phyloP scores from a whole-genome alignment of 2,113 vertebrate species.

The Trematocara stigmaticum region DNA sequence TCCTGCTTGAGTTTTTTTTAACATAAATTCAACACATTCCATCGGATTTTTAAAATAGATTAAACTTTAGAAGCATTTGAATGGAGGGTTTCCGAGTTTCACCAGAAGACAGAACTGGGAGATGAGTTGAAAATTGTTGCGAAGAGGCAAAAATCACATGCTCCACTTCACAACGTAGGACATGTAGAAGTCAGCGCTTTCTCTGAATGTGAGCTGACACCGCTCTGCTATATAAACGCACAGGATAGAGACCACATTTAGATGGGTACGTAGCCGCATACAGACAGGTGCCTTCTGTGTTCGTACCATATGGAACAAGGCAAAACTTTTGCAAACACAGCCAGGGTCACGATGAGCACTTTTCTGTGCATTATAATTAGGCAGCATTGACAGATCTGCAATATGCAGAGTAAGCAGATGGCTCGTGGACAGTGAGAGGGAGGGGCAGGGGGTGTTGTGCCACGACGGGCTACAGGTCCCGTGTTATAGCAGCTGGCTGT shows the following conservation, averaged over 20 bases:
- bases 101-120: not conserved
- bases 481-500: constrained; percentile 38
- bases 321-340: constrained; percentile 32
- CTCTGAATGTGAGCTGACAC: not conserved
- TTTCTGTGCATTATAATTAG: constrained; percentile 55
- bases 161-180: constrained; percentile 31
- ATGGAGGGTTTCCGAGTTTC: not conserved
- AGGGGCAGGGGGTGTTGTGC: not conserved
- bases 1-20: not conserved
- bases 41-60: not conserved
- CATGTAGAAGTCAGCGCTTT: constrained; percentile 31
- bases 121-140: constrained; percentile 7
- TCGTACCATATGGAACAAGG: constrained; percentile 2
- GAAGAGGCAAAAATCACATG: not conserved
- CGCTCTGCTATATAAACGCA: not conserved
- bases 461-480: constrained; percentile 15
- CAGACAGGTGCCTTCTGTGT: not conserved
- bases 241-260: not conserved
- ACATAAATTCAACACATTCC: not conserved
- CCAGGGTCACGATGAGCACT: constrained; percentile 42
- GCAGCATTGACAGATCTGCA: constrained; percentile 53
- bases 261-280: not conserved
- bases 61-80: not conserved
- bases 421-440: constrained; percentile 29
- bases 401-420: constrained; percentile 59